phyloP scores from a whole-genome alignment of 2,113 vertebrate species.

The Microcebus ravelobensis region DNA sequence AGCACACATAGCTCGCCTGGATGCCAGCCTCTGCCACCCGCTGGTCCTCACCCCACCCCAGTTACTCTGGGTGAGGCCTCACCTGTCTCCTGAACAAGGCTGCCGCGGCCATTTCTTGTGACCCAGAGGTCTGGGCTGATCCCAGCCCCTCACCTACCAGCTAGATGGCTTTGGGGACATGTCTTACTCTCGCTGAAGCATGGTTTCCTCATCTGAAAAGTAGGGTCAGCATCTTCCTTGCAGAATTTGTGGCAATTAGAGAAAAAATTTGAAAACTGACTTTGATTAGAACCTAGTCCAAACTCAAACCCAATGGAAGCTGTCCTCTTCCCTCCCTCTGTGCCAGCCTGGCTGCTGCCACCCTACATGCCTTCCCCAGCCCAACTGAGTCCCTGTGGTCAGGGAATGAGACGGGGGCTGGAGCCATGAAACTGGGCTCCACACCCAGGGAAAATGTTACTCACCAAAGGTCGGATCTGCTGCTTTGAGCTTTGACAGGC shows the following conservation, averaged over 20 bases:
- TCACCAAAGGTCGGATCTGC: conserved; percentile 95
- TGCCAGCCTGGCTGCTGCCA: neutral
- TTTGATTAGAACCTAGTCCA: neutral
- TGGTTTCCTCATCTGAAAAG: neutral
- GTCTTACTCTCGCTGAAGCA: neutral
- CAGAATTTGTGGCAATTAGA: neutral
- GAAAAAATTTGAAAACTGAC: neutral
- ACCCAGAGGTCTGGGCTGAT: neutral
- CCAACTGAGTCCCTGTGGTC: neutral
- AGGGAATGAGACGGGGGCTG: neutral
- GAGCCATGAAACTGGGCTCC: accelerated
- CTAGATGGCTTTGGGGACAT: neutral
- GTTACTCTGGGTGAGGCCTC: neutral
- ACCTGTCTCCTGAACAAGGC: neutral
- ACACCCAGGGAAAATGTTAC: conserved; percentile 34
- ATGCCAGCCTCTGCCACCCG: neutral
- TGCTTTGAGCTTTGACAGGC: conserved; percentile 87
- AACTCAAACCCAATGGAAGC: neutral
- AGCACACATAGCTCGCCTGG: accelerated
- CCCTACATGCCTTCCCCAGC: neutral
- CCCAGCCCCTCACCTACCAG: neutral
- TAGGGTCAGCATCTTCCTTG: neutral
- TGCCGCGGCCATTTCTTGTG: neutral
- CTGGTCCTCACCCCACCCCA: accelerated
- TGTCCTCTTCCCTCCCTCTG: accelerated